Evolutionary conservation across 2,888 invertebrate species (phyloP), one percentile per base, ranked within the genome.

Genomic region (Protodeltote pygarga): DNA sequence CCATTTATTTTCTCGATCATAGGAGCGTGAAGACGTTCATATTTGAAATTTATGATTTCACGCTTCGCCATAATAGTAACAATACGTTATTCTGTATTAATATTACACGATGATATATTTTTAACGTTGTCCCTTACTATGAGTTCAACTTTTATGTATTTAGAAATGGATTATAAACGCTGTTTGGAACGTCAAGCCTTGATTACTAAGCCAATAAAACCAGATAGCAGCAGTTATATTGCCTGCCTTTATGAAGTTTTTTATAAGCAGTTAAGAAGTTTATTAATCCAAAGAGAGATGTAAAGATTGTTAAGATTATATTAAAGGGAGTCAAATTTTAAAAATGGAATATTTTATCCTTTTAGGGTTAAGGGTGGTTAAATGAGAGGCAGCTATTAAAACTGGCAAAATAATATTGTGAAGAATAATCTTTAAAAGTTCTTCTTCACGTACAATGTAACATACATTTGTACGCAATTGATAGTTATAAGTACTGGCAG

Each of bases 1-100:
- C 77, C 78, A 83, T 87, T 83, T 85, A 85, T 86, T 85, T 82
- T 78, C 79, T 76, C 76, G 80, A 81, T 85, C 83, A 83, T 77
- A 79, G 71, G 71, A 79, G 73, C 81, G 80, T 79, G 79, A 86
- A 85, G 83, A 83, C 75, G 78, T 77, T 81, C 77, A 73, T 79
- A 77, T 78, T 71, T 64, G 67, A 73, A 76, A 82, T 83, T 83
- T 84, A 84, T 82, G 80, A 74, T 75, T 75, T 77, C 73, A 77
- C 77, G 78, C 76, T 65, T 52, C 44, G 44, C 35, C 28, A 32
- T 58, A 49, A 65, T 65, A 67, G 55, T 55, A 61, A 65, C 65
- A 62, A 64, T 58, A 65, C 38, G 48, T 50, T 65, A 49, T 46
- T 50, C 44, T 55, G 9, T 47, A 61, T 53, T 51, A 28, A 53